Evolutionary conservation across 2,113 vertebrate genomes (phyloP).

Genomic region (Centropus bengalensis): DNA sequence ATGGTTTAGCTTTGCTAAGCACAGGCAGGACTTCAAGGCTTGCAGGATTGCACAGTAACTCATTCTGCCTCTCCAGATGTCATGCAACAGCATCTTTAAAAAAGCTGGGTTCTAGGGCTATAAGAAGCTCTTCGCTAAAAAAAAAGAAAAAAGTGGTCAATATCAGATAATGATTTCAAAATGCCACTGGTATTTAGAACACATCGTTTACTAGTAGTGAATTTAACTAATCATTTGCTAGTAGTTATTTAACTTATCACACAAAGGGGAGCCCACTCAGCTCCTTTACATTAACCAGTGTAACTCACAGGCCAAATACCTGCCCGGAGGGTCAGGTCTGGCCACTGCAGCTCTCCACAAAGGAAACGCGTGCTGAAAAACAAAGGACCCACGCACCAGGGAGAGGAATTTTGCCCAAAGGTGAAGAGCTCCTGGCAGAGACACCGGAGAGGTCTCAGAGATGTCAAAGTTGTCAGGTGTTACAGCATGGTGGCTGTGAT

Average conservation of each 20-base stretch:
- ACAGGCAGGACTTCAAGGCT: not conserved
- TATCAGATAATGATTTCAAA: not conserved
- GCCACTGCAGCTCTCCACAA: accelerated
- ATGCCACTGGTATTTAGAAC: not conserved
- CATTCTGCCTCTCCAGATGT: not conserved
- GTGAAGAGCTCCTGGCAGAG: not conserved
- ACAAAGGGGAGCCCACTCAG: not conserved
- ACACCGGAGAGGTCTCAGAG: not conserved
- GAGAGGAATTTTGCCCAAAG: not conserved
- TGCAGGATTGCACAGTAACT: not conserved
- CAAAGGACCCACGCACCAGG: not conserved
- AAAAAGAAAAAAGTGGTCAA: not conserved
- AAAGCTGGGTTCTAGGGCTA: not conserved
- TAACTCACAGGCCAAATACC: not conserved
- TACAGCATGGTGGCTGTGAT: accelerated
- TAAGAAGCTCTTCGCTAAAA: not conserved
- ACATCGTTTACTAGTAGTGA: not conserved
- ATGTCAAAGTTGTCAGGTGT: not conserved
- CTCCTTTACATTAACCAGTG: not conserved
- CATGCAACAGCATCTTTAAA: not conserved
- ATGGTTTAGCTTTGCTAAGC: not conserved
- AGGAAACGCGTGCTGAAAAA: not conserved
- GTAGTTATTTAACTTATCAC: not conserved
- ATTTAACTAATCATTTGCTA: not conserved
- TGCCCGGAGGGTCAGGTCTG: not conserved